A percentile compares a stretch with the other conserved stretches of the same genome.
Evolutionary conservation across 2,888 invertebrate genomes (phyloP).

Genomic region (Spilosoma lubricipeda): DNA sequence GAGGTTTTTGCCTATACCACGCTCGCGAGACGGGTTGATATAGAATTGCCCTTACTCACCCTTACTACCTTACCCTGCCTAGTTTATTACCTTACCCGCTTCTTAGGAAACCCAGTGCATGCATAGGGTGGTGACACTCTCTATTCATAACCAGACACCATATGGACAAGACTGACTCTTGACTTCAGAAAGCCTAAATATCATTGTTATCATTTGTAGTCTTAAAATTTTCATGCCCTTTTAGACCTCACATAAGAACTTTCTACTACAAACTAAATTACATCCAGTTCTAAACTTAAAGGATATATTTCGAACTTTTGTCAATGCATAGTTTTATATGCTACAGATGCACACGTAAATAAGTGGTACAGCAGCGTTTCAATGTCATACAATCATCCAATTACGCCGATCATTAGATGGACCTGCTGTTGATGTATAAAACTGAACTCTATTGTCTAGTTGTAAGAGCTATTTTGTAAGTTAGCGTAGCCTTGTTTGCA

Average conservation of each 20-base stretch:
- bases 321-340: constrained; percentile 19
- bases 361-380: constrained; percentile 44
- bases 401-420: constrained; percentile 52
- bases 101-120: too few relatives aligned
- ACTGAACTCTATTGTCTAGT: constrained; percentile 20
- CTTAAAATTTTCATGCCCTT: too few relatives aligned
- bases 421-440: constrained; percentile 41
- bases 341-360: constrained; percentile 30
- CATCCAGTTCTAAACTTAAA: neutral
- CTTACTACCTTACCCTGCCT: too few relatives aligned
- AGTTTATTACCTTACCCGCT: too few relatives aligned
- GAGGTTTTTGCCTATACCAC: too few relatives aligned
- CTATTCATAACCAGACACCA: too few relatives aligned
- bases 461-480: neutral
- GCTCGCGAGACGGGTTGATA: too few relatives aligned
- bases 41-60: too few relatives aligned
- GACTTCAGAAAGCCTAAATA: neutral
- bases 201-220: too few relatives aligned
- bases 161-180: too few relatives aligned
- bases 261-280: neutral
- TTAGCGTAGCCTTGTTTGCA: constrained; percentile 16
- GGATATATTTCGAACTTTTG: constrained; percentile 14
- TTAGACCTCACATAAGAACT: neutral
- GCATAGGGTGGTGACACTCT: too few relatives aligned
- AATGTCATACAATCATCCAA: constrained; percentile 68